Conservation (phyloP, 1,140 invertebrate genomes). For the Gonatopus flavifemur region DNA sequence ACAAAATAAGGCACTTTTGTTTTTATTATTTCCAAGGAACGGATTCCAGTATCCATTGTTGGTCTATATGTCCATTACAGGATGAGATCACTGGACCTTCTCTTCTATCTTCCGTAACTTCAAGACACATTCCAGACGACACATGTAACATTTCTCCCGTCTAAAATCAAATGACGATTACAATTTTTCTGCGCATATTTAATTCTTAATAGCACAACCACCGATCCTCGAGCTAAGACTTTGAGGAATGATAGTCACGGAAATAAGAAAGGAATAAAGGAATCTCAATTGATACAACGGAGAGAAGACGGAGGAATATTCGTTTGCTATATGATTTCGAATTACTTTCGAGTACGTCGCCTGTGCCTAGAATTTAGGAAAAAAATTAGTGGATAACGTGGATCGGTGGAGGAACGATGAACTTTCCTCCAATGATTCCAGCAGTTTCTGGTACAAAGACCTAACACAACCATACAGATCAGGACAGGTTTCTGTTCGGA, state of each 20-base stretch:
- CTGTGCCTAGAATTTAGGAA: too few species aligned
- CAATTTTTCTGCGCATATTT: constrained; percentile 3
- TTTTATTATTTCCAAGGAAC: constrained; percentile 56
- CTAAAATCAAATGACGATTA: constrained; percentile 43
- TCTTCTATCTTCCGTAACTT: constrained; percentile 44
- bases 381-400: too few species aligned
- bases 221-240: background rate
- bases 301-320: background rate
- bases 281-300: constrained; percentile 2
- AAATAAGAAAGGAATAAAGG: background rate
- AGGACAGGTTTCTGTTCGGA: too few species aligned
- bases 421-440: too few species aligned
- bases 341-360: too few species aligned
- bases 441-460: too few species aligned
- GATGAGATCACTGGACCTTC: constrained; percentile 56
- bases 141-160: constrained; percentile 57
- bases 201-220: background rate
- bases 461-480: too few species aligned
- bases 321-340: background rate
- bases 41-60: constrained; percentile 60
- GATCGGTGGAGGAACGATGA: constrained; percentile 10
- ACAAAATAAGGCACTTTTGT: background rate
- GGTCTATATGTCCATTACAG: constrained; percentile 55
- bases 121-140: constrained; percentile 61
- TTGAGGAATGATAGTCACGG: too few species aligned